phyloP scores from a whole-genome alignment of 1,140 invertebrate genomes.

The Lutraria rhynchaena region DNA sequence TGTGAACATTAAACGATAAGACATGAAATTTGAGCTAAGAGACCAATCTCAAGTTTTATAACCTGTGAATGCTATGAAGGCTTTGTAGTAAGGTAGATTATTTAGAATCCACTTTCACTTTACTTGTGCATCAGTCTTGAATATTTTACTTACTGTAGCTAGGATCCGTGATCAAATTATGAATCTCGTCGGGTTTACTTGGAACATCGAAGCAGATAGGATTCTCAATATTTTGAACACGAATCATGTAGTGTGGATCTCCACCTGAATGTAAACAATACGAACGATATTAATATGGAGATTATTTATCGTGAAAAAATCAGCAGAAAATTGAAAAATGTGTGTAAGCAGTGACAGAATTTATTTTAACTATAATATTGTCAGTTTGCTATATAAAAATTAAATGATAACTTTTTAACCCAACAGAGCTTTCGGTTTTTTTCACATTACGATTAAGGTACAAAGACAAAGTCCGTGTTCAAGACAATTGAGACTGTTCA shows the following conservation, averaged over 20 bases:
- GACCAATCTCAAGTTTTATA: neutral
- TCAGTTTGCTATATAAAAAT: neutral
- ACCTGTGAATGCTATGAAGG: no score
- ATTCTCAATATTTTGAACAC: conserved; percentile 1
- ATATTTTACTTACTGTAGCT: conserved; percentile 4
- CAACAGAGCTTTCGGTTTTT: neutral
- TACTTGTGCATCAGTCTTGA: no score
- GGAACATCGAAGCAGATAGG: conserved; percentile 23
- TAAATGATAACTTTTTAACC: neutral
- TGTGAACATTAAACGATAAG: neutral
- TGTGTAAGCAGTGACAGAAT: no score
- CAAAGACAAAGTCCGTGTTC: no score
- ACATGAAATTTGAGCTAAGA: neutral
- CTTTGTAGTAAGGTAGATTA: no score
- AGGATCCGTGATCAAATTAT: conserved; percentile 26
- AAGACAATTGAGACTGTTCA: no score
- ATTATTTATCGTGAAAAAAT: no score
- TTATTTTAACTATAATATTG: no score
- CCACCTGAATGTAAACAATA: conserved; percentile 2
- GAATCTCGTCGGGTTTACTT: conserved; percentile 7
- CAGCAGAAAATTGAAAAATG: no score
- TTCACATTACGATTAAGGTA: neutral
- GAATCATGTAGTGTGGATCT: conserved; percentile 38
- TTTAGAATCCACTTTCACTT: no score
- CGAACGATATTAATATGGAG: neutral